phyloP scores from a whole-genome alignment of 2,888 invertebrate species.

The Homarus gammarus region DNA sequence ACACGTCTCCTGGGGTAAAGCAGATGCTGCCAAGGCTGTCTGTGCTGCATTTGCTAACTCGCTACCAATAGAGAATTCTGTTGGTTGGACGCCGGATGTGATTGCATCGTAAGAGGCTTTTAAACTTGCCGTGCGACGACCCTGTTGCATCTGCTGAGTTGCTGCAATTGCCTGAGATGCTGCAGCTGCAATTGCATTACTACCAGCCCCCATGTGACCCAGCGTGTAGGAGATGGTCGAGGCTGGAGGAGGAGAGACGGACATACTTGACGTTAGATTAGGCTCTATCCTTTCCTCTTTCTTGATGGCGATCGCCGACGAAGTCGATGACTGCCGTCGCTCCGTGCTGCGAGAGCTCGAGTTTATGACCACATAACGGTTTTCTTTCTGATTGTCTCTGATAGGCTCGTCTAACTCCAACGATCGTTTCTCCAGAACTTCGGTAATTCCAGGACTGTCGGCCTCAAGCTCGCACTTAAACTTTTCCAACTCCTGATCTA shows the following conservation, averaged over 20 bases:
- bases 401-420: slow-evolving; percentile 89
- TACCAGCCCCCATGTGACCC: slow-evolving; percentile 91
- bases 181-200: slow-evolving; percentile 93
- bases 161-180: slow-evolving; percentile 97
- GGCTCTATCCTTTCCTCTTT: slow-evolving; percentile 70
- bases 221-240: slow-evolving; percentile 80
- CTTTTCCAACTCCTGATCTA: slow-evolving; percentile 95
- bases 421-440: slow-evolving; percentile 94
- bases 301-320: slow-evolving; percentile 35
- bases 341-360: slow-evolving; percentile 32
- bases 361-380: slow-evolving; percentile 82
- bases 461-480: slow-evolving; percentile 99
- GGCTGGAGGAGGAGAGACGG: slow-evolving; percentile 64
- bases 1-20: slow-evolving; percentile 77
- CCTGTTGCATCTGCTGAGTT: slow-evolving; percentile 97
- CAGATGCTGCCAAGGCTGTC: slow-evolving; percentile 85
- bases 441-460: slow-evolving; percentile 98
- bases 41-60: slow-evolving; percentile 87
- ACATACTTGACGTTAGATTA: slow-evolving; percentile 50
- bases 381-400: slow-evolving; percentile 88
- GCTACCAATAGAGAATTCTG: slow-evolving; percentile 85
- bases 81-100: slow-evolving; percentile 78
- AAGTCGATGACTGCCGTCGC: slow-evolving; percentile 59
- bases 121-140: slow-evolving; percentile 93
- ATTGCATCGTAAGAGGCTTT: slow-evolving; percentile 97